phyloP scores from a whole-genome alignment of 2,888 invertebrate species.

The Sesia apiformis region DNA sequence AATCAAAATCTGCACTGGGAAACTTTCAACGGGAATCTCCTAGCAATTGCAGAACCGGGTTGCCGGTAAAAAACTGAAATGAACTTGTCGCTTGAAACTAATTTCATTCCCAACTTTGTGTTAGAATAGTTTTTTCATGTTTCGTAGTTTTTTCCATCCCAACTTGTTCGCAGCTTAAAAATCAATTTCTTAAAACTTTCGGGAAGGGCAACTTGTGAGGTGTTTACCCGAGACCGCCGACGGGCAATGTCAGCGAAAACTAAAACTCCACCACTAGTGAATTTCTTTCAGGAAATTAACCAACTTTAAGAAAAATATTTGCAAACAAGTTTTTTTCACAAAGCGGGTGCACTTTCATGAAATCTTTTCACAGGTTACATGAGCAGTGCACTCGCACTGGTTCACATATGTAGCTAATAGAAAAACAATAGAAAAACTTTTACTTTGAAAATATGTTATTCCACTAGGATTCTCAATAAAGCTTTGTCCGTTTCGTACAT shows the following conservation, averaged over 20 bases:
- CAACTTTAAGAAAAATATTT: conserved; percentile 47
- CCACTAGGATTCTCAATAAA: too few relatives aligned
- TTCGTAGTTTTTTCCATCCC: conserved; percentile 41
- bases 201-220: conserved; percentile 54
- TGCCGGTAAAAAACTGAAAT: conserved; percentile 65
- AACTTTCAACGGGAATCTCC: conserved; percentile 62
- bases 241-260: conserved; percentile 41
- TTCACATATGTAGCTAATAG: too few relatives aligned
- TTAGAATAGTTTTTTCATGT: conserved; percentile 66
- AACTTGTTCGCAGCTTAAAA: conserved; percentile 66
- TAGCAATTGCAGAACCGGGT: conserved; percentile 59
- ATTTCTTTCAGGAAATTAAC: conserved; percentile 53
- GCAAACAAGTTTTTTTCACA: conserved; percentile 35
- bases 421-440: too few relatives aligned
- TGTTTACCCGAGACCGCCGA: conserved; percentile 44
- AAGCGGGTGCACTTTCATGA: conserved; percentile 24
- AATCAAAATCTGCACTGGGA: conserved; percentile 69
- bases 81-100: conserved; percentile 72
- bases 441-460: too few relatives aligned
- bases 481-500: too few relatives aligned
- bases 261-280: conserved; percentile 31
- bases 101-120: conserved; percentile 67
- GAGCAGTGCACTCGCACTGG: too few relatives aligned
- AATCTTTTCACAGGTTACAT: conserved; percentile 26
- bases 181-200: conserved; percentile 60